Evolutionary conservation across 2,888 invertebrate species (phyloP).

Genomic region (Sminthurinus aureus): DNA sequence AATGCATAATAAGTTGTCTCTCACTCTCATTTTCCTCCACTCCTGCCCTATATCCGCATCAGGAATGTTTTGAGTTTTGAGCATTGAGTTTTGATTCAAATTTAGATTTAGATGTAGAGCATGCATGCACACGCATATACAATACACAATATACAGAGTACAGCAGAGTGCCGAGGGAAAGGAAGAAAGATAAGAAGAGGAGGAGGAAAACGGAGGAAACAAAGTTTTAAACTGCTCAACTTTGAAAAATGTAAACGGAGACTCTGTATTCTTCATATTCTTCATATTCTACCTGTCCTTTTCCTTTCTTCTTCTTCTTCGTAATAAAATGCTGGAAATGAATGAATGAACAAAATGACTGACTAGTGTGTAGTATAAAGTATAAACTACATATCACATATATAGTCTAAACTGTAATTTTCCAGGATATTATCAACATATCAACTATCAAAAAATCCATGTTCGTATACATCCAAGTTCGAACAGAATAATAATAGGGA

Average conservation of each 20-base stretch:
- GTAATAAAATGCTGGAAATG: background rate
- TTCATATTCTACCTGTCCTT: too few species aligned
- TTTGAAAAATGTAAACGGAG: background rate
- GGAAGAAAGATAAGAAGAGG: background rate
- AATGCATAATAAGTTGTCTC: background rate
- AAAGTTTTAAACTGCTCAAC: background rate
- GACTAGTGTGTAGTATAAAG: background rate
- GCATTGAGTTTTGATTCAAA: background rate
- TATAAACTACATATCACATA: background rate
- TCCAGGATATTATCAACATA: too few species aligned
- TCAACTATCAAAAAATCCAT: too few species aligned
- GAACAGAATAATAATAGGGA: too few species aligned
- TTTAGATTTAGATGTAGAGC: background rate
- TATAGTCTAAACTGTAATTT: background rate
- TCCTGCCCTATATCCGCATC: background rate
- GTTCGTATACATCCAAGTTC: too few species aligned
- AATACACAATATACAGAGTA: too few species aligned
- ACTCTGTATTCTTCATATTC: too few species aligned
- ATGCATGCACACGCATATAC: background rate
- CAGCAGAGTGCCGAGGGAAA: background rate
- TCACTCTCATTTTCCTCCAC: background rate
- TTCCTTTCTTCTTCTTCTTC: background rate
- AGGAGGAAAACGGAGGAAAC: background rate
- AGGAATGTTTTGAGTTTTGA: too few species aligned
- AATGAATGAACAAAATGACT: background rate